Percentiles rank a stretch among this genome's conserved stretches.
These are phyloP conservation scores for Callosobruchus maculatus DNA, from an alignment of 2,888 invertebrate species.

Conservation along the genomic window DNA sequence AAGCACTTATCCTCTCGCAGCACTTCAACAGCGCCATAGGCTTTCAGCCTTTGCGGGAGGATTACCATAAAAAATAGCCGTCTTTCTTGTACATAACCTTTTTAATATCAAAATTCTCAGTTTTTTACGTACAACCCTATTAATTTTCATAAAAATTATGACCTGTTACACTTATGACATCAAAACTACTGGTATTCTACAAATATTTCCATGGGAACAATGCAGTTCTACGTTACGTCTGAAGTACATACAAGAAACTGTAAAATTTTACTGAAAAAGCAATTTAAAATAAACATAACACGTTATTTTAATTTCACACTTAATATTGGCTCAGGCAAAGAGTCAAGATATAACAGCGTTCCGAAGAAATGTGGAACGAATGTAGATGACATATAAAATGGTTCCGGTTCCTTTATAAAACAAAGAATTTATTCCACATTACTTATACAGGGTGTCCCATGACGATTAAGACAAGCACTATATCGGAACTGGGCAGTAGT, in stretches of 20 bases:
- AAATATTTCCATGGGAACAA: background rate
- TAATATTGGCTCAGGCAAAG: background rate
- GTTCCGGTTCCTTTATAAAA: background rate
- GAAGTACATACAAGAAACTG: background rate
- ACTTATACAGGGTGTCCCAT: too few species aligned
- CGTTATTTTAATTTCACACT: background rate
- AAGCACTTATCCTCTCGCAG: too few species aligned
- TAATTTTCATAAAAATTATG: too few species aligned
- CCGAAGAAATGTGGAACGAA: background rate
- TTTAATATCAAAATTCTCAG: too few species aligned
- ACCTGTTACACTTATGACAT: too few species aligned
- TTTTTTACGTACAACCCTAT: too few species aligned
- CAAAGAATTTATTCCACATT: background rate
- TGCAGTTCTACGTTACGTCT: background rate
- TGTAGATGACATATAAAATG: background rate
- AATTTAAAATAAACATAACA: background rate
- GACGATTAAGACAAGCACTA: too few species aligned
- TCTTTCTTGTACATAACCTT: too few species aligned
- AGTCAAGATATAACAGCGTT: background rate
- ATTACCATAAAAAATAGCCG: too few species aligned
- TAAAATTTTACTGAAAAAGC: background rate
- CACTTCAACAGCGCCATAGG: too few species aligned
- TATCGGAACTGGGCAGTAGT: too few species aligned
- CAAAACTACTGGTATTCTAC: background rate
- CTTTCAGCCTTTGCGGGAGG: too few species aligned